Evolutionary conservation across 2,113 vertebrate genomes (phyloP).

Genomic region (Struthio camelus): DNA sequence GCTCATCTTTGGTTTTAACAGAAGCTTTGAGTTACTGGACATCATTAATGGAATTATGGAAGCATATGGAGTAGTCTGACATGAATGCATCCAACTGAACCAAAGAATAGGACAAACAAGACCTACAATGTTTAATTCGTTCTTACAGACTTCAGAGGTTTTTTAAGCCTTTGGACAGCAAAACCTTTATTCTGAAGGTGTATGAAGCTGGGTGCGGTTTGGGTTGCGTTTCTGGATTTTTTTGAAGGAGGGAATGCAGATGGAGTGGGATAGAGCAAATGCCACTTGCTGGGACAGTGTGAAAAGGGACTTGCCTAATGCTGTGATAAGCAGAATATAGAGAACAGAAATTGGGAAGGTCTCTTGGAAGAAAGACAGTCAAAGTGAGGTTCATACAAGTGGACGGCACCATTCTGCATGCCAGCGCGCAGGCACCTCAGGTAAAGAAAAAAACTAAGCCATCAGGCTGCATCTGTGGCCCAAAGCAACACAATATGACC

Average conservation of each 20-base stretch:
- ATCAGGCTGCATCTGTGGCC: background rate
- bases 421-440: background rate
- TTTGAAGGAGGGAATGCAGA: background rate
- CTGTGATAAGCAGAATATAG: background rate
- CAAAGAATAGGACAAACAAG: background rate
- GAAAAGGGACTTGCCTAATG: background rate
- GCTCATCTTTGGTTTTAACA: background rate
- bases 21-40: background rate
- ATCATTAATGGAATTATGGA: background rate
- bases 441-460: background rate
- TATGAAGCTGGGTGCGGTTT: background rate
- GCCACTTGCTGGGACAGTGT: background rate
- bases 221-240: background rate
- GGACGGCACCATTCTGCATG: background rate
- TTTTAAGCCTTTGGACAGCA: background rate
- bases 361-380: background rate
- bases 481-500: background rate
- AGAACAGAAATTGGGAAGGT: background rate
- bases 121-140: background rate
- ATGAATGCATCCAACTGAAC: background rate
- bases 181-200: background rate
- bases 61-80: background rate
- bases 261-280: background rate
- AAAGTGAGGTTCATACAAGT: background rate
- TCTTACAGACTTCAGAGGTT: background rate